Percentiles rank a stretch among this genome's conserved stretches.
Evolutionary conservation across 2,113 vertebrate species (phyloP).

Genomic region (human): GRCh38 chr1:158186001-158186500

Average conservation of each 20-base stretch:
- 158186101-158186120: neutral
- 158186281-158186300: neutral
- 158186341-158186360: neutral
- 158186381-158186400: neutral
- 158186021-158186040: neutral
- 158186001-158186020: neutral
- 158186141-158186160: neutral
- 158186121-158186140: neutral
- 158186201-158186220: neutral
- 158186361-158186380: neutral
- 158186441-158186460: neutral
- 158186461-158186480: neutral
- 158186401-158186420: neutral
- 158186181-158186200: neutral
- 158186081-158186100: neutral
- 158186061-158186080: neutral
- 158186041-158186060: neutral
- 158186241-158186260: neutral
- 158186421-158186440: neutral
- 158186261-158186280: fast-evolving
- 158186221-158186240: neutral
- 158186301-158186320: neutral
- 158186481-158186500: neutral
- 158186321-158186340: neutral
- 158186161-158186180: neutral